Evolutionary conservation across 2,888 invertebrate genomes (phyloP).

Genomic region (Aricia artaxerxes): DNA sequence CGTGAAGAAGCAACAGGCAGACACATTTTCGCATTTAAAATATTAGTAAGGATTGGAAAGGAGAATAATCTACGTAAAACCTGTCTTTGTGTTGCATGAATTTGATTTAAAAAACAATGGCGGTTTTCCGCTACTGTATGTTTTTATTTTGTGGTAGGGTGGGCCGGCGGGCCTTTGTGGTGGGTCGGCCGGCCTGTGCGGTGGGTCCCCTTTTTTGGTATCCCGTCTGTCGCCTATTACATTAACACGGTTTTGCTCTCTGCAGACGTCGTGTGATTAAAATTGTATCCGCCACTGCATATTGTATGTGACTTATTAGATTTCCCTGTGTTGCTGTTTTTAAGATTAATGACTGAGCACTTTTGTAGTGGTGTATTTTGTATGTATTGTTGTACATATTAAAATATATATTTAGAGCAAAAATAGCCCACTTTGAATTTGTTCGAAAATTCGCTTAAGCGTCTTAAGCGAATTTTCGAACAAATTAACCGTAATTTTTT

Average conservation of each 20-base stretch:
- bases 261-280: constrained; percentile 18
- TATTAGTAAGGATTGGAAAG: too few species aligned
- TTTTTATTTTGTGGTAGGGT: not conserved
- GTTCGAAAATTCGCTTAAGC: too few species aligned
- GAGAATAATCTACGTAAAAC: too few species aligned
- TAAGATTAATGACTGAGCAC: not conserved
- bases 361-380: not conserved
- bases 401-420: too few species aligned
- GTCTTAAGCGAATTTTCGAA: too few species aligned
- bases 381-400: not conserved
- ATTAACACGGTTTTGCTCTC: constrained; percentile 20
- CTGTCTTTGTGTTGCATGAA: too few species aligned
- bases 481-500: too few species aligned
- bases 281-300: constrained; percentile 10
- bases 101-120: not conserved
- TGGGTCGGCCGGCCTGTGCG: not conserved
- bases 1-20: too few species aligned
- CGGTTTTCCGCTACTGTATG: not conserved
- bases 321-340: not conserved
- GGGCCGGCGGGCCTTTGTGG: not conserved
- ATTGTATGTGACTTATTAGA: not conserved
- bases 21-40: too few species aligned
- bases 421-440: too few species aligned
- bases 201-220: constrained; percentile 1
- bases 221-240: constrained; percentile 17